Percentiles rank a stretch among this genome's conserved stretches.
Evolutionary conservation across 1,140 invertebrate genomes (phyloP).

Genomic region (Drosophila albomicans): DNA sequence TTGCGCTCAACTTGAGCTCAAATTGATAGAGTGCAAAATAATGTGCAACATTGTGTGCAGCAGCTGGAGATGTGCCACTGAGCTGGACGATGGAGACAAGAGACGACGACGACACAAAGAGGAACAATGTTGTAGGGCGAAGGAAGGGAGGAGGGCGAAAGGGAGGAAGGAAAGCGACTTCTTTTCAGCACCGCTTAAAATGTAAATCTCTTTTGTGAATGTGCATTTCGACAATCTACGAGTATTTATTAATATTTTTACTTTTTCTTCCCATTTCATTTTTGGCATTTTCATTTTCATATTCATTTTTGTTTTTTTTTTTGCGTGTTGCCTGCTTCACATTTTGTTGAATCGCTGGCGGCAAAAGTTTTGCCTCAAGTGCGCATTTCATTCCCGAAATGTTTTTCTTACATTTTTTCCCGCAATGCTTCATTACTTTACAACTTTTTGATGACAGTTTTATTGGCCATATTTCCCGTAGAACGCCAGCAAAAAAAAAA

Average conservation of each 20-base stretch:
- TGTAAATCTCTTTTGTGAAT: slow-evolving; percentile 65
- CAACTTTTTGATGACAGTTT: slow-evolving; percentile 82
- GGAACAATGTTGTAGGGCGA: too few species aligned
- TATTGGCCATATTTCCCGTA: slow-evolving; percentile 68
- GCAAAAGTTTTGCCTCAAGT: slow-evolving; percentile 66
- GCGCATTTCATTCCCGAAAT: slow-evolving; percentile 50
- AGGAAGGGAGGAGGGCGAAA: too few species aligned
- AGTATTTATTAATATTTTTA: slow-evolving; percentile 53
- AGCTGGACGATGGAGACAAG: neutral
- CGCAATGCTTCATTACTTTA: slow-evolving; percentile 79
- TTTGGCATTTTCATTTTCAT: slow-evolving; percentile 13
- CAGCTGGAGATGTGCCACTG: slow-evolving; percentile 9
- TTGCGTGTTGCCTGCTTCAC: slow-evolving; percentile 26
- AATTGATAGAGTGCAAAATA: slow-evolving; percentile 67
- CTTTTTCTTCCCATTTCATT: slow-evolving; percentile 1
- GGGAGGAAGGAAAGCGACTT: slow-evolving; percentile 8
- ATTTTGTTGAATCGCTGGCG: slow-evolving; percentile 48
- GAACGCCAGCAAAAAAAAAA: slow-evolving; percentile 32
- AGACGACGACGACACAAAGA: too few species aligned
- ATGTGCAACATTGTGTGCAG: slow-evolving; percentile 70
- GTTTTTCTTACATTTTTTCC: slow-evolving; percentile 54
- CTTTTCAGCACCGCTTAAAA: slow-evolving; percentile 31
- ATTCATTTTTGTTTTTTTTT: slow-evolving; percentile 32
- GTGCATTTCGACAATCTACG: slow-evolving; percentile 45
- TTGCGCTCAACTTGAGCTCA: slow-evolving; percentile 46